Evolutionary conservation across 2,113 vertebrate genomes (phyloP), one percentile per base, ranked within the genome.

Genomic region (Canis aureus): DNA sequence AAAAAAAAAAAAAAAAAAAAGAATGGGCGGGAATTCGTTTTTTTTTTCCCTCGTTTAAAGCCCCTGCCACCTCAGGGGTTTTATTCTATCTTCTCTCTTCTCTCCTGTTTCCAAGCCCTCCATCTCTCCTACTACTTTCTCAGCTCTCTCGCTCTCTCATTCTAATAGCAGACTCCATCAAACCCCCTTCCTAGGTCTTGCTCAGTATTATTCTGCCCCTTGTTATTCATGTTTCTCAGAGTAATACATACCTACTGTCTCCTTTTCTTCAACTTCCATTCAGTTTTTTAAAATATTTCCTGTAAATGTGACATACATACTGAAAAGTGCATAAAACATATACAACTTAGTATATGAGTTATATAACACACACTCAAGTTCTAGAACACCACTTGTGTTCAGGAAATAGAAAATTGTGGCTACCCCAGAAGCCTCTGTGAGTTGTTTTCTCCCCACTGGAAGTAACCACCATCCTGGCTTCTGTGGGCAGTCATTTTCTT

Each of bases 291-390:
- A 79, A 84, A 80, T 8, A 59, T 92, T 84, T 93, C 22, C 90
- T 43, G 43, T 12, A 55, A 92, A 25, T 89, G 8, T 62, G 80
- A 23, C 83, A 19, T 89, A 86, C 19, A 19, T 92, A 35, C 29
- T 69, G 15, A 85, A 92, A 96, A 88, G 29, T 83, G 0, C 43
- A 59, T 76, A 60, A 89, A 92, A 79, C 19, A 23, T 76, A 25
- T 71, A 81, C 43, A 93, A 25, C 67, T 69, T 87, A 92, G 82
- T 93, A 88, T 73, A 25, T 94, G 83, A 49, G 23, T 84, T 90
- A 20, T 43, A 15, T 84, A n/a, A n/a, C 22, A 81, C 23, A 83
- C 12, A 83, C 35, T n/a, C 20, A 87, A 59, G 17, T 95, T 57
- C 51, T 76, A 49, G 64, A 89, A 78, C 43, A 86, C 19, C 25